phyloP scores from a whole-genome alignment of 2,888 invertebrate species.

The Cataglyphis livida region DNA sequence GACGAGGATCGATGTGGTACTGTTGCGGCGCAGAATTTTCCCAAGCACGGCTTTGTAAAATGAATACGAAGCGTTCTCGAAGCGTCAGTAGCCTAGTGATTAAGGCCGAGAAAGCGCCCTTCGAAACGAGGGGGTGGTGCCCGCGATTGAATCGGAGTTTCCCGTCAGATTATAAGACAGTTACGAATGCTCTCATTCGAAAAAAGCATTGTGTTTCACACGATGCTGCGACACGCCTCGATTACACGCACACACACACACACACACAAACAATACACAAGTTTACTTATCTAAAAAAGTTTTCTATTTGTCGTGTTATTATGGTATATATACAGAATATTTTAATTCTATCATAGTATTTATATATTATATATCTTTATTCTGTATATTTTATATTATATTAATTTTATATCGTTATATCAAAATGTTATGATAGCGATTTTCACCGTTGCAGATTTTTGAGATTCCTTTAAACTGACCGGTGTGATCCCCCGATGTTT shows the following conservation, averaged over 20 bases:
- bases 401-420: neutral
- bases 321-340: neutral
- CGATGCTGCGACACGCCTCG: constrained; percentile 26
- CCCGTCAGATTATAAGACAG: constrained; percentile 58
- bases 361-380: neutral
- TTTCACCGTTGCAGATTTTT: neutral
- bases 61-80: constrained; percentile 60
- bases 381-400: neutral
- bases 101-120: constrained; percentile 68
- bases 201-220: constrained; percentile 58
- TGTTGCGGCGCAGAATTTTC: constrained; percentile 46
- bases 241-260: neutral
- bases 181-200: constrained; percentile 49
- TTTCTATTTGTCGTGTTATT: neutral
- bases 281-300: neutral
- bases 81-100: constrained; percentile 73
- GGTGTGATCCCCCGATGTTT: constrained; percentile 11
- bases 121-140: constrained; percentile 70
- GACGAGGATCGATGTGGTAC: constrained; percentile 27
- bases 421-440: neutral
- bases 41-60: constrained; percentile 63
- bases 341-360: neutral
- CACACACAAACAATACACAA: neutral
- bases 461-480: constrained; percentile 12
- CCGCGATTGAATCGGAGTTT: constrained; percentile 61